A percentile compares a stretch with the other conserved stretches of the same genome.
phyloP scores from a whole-genome alignment of 2,113 vertebrate genomes.

The Aspidoscelis tigris region DNA sequence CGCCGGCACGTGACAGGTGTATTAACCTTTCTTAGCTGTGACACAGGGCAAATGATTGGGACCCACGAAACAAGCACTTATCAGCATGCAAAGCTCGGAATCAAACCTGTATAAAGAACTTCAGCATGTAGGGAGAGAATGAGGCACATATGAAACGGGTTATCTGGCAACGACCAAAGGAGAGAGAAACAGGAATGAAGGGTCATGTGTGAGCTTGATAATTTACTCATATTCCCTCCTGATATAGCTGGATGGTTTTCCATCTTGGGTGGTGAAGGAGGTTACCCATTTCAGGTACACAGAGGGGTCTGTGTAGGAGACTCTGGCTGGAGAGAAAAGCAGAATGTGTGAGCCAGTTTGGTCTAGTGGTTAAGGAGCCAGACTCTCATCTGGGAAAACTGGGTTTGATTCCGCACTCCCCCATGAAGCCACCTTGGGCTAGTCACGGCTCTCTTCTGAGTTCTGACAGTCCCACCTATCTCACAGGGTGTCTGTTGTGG shows the following conservation, averaged over 20 bases:
- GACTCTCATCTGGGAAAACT: no score
- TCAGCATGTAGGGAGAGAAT: neutral
- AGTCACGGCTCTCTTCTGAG: no score
- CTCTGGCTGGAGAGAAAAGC: no score
- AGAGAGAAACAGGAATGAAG: neutral
- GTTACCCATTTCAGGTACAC: neutral
- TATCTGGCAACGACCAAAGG: neutral
- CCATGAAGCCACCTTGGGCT: no score
- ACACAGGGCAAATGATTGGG: neutral
- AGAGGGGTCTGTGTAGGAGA: neutral
- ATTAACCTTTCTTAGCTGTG: conserved; percentile 31
- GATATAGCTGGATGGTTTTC: neutral
- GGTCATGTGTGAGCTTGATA: neutral
- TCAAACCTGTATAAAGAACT: neutral
- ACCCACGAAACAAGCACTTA: neutral
- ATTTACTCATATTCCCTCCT: neutral
- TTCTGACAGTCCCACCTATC: no score
- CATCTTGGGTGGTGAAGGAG: no score
- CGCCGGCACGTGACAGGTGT: neutral
- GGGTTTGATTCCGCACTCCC: no score
- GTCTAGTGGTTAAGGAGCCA: no score
- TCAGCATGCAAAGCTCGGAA: neutral
- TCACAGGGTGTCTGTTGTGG: no score
- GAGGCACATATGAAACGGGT: neutral
- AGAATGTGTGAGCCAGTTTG: no score